A percentile compares a stretch with the other conserved stretches of the same genome.
These are phyloP conservation scores for Ctenopoma kingsleyae DNA, from an alignment of 2,797 vertebrate genomes.

Conservation along the genomic window DNA sequence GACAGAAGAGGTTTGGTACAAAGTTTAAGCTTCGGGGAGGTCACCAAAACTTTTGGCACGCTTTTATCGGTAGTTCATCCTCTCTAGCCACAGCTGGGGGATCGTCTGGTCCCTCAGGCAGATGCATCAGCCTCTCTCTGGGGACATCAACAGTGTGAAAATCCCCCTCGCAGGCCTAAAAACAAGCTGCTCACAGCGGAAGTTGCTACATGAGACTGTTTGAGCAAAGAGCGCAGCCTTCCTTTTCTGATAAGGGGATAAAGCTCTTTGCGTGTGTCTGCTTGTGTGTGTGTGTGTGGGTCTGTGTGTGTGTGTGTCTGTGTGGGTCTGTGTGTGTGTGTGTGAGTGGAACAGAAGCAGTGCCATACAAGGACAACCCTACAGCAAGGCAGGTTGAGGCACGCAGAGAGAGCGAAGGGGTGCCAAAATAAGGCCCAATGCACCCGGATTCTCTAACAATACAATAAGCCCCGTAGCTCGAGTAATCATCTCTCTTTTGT, in stretches of 20 bases:
- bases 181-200: constrained; percentile 78
- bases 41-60: constrained; percentile 40
- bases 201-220: constrained; percentile 79
- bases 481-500: constrained; percentile 78
- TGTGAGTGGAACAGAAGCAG: constrained; percentile 49
- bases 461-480: constrained; percentile 61
- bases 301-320: constrained; percentile 24
- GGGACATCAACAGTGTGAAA: constrained; percentile 75
- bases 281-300: constrained; percentile 16
- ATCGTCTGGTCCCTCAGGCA: constrained; percentile 61
- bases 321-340: constrained; percentile 25
- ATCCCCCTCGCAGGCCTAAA: constrained; percentile 71
- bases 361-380: constrained; percentile 68
- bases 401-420: constrained; percentile 63
- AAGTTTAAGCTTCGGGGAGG: constrained; percentile 37
- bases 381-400: constrained; percentile 71
- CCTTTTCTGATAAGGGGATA: constrained; percentile 80
- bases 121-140: constrained; percentile 65
- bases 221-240: constrained; percentile 78
- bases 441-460: constrained; percentile 74
- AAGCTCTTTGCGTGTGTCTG: constrained; percentile 45
- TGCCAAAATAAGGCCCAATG: constrained; percentile 65
- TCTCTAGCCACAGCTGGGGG: constrained; percentile 55
- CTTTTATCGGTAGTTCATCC: constrained; percentile 43
- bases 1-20: not conserved